phyloP scores from a whole-genome alignment of 1,140 invertebrate genomes.

The Aphis craccivora region DNA sequence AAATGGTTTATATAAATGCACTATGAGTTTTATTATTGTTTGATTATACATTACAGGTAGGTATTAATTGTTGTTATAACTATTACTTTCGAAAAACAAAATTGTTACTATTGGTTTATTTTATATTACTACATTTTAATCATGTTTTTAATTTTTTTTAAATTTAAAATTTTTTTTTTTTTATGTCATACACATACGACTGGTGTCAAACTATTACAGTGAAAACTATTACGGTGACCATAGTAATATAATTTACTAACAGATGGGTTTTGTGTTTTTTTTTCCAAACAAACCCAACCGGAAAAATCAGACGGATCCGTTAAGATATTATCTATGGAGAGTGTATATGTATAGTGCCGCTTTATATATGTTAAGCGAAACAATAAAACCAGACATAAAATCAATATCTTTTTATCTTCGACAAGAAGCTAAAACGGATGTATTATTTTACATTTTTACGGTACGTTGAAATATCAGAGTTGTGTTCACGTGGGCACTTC shows the following conservation, averaged over 20 bases:
- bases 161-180: not conserved
- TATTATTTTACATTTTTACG: conserved; percentile 43
- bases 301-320: not conserved
- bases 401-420: conserved; percentile 40
- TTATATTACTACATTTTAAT: no score
- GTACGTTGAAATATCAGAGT: conserved; percentile 31
- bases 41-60: not conserved
- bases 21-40: not conserved
- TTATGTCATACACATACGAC: not conserved
- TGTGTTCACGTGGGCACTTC: conserved; percentile 41
- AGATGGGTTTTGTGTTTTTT: not conserved
- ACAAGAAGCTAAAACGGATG: conserved; percentile 53
- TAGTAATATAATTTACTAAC: not conserved
- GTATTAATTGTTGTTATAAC: no score
- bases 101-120: no score
- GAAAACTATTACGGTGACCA: not conserved
- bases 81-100: no score
- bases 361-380: not conserved
- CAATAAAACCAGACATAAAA: conserved; percentile 43
- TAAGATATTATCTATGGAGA: conserved; percentile 13
- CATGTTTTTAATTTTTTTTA: no score
- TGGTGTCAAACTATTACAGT: not conserved
- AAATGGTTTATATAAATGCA: not conserved
- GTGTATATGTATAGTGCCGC: not conserved
- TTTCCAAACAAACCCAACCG: not conserved